Base-by-base conservation (phyloP, 2,113 vertebrate genomes). In the Numida meleagris region DNA sequence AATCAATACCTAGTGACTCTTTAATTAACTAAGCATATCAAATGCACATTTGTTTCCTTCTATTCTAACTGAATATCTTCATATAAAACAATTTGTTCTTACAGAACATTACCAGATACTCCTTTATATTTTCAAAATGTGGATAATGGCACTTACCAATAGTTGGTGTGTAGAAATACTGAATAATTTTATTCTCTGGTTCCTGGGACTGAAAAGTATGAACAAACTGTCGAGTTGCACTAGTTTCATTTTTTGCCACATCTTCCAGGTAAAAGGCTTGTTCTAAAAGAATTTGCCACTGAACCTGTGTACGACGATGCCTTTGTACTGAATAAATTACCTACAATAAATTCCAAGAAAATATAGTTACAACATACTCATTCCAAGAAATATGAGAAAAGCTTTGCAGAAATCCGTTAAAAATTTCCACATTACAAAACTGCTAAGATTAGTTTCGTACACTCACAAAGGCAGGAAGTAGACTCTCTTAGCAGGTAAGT, bases 221-320 rank as follows among this genome's bases (percentile, higher is more conserved):
- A 94, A 98, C 93, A 93, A 99, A 98, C 46, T 98, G 98, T 58
- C 73, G 98, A 43, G 97, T 95, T 36, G 97, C 95, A 93, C 98
- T 98, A 51, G 96, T 98, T 97, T 98, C 98, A 92, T 98, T 99
- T 97, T 99, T 99, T 57, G 98, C 98, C 42, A 99, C 98, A 76
- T 99, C 99, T 96, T 99, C 99, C 31, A 99, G 94, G 88, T 99
- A 98, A 97, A 99, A 98, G 6, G 98, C 98, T 96, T 99, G 97
- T 31, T 99, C 98, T 92, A 99, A 84, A 89, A 99, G 98, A 93
- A 99, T 98, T 7, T 97, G 97, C 99, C 99, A 99, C 85, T 99
- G 99, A 45, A 99, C 99, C 84, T 97, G 98, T 11, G 98, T 98
- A 91, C 98, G 98, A 86, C 96, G 91, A 82, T 99, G 98, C 66